These are phyloP conservation scores for Tyrophagus putrescentiae DNA, from an alignment of 1,140 invertebrate species.

Conservation along the genomic window DNA sequence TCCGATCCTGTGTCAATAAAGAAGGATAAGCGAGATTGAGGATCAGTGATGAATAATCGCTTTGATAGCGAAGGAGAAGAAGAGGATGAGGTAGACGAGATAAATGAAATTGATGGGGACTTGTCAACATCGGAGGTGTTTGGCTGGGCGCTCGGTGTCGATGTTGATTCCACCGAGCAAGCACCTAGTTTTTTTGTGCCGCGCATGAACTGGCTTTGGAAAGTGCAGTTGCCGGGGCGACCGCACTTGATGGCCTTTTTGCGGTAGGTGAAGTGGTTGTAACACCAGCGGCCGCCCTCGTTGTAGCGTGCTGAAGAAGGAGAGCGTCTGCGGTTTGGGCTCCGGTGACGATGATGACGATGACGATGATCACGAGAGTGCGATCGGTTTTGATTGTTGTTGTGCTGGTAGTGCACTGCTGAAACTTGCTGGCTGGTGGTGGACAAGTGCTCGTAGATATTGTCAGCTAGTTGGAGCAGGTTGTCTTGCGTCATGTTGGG, in stretches of 20 bases:
- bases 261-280: constrained; percentile 20
- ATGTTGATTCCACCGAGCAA: no score
- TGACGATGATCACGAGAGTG: not conserved
- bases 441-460: not conserved
- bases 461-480: not conserved
- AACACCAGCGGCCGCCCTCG: no score
- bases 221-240: not conserved
- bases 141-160: no score
- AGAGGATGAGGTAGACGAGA: no score
- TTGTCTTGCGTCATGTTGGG: not conserved
- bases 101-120: no score
- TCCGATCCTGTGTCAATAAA: constrained; percentile 22
- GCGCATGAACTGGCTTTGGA: not conserved
- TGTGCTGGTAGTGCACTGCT: no score
- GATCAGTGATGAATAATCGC: constrained; percentile 21
- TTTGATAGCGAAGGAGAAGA: not conserved
- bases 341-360: not conserved
- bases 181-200: no score
- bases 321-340: not conserved
- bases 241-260: constrained; percentile 18
- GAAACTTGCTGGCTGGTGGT: no score
- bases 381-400: not conserved
- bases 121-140: no score
- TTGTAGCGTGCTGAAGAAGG: not conserved
- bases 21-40: not conserved